Base-by-base conservation (phyloP, 2,797 vertebrate genomes). In the Pipistrellus kuhlii region DNA sequence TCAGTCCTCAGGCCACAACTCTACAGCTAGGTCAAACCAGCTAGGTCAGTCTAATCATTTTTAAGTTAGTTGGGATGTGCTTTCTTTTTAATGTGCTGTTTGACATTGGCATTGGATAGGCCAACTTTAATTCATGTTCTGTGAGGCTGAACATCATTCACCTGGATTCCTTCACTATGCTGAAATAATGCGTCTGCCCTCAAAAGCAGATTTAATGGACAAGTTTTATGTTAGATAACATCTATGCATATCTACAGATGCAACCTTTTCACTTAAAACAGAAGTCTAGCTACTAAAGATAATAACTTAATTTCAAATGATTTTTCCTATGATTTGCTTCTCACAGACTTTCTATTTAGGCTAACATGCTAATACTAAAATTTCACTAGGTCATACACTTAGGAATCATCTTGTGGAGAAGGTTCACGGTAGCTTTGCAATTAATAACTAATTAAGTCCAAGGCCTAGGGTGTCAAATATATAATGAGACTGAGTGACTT, bases 401-500 rank as follows among this genome's bases (percentile, higher is more conserved):
- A 30, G 4, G 12, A 59, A 89, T 62, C 12, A 44, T 76, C 17
- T n/a, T 85, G 4, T 20, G 35, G 44, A 85, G 21, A 93, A 94
- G 48, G 15, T 78, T 89, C 25, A 75, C 78, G 69, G 17, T 2
- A 80, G 32, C 0, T 0, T 69, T 41, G 14, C 46, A 90, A 90
- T 81, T 78, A 87, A 75, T 30, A 75, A 55, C 13, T 55, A 46
- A 32, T 57, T 59, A 86, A 92, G 17, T 78, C 27, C 2, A 55
- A 95, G 46, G 9, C 35, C 15, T 75, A 62, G 23, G 75, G 76
- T 80, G 25, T 64, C n/a, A 38, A n/a, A 55, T 25, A 25, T 62
- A 81, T 93, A 91, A 90, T 55, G n/a, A 95, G 17, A 80, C 35
- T 71, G 3, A 66, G n/a, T 82, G 64, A 90, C 44, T 85, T 72